Conservation (phyloP, 23 tunicate species). For the Styela plicata region DNA sequence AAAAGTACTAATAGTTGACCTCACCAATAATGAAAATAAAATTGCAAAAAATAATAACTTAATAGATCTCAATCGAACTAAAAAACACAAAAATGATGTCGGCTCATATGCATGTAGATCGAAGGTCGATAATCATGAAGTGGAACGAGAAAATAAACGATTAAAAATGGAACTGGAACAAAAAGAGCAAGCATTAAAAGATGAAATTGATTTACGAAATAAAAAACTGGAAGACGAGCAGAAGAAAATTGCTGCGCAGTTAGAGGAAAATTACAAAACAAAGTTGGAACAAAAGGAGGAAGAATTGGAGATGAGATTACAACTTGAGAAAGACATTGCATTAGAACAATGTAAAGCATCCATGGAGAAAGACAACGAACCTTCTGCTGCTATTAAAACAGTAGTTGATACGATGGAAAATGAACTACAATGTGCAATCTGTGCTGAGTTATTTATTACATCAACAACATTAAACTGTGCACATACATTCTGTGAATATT, state of each 20-base stretch:
- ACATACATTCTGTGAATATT: constrained; percentile 43
- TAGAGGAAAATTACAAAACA: constrained; percentile 12
- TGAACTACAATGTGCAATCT: constrained; percentile 40
- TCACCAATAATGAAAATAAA: neutral
- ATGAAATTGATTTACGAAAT: constrained; percentile 16
- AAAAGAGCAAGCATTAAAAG: neutral
- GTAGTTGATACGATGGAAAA: constrained; percentile 30
- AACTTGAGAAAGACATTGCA: constrained; percentile 31
- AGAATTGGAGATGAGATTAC: constrained; percentile 14
- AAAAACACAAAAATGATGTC: neutral
- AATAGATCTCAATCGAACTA: neutral
- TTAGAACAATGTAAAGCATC: constrained; percentile 13
- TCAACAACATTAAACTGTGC: constrained; percentile 38
- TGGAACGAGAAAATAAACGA: constrained; percentile 31
- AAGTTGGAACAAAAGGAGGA: constrained; percentile 7
- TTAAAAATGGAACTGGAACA: constrained; percentile 16
- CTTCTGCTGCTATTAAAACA: neutral
- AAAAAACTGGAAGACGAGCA: constrained; percentile 21
- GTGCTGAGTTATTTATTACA: constrained; percentile 31
- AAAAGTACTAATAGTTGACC: neutral
- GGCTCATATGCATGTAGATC: neutral
- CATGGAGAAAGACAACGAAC: constrained; percentile 1
- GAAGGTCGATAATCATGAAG: neutral
- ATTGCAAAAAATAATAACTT: neutral
- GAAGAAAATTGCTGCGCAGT: constrained; percentile 6